Base-by-base conservation (phyloP, 2,113 vertebrate species). In the Gymnogyps californianus region DNA sequence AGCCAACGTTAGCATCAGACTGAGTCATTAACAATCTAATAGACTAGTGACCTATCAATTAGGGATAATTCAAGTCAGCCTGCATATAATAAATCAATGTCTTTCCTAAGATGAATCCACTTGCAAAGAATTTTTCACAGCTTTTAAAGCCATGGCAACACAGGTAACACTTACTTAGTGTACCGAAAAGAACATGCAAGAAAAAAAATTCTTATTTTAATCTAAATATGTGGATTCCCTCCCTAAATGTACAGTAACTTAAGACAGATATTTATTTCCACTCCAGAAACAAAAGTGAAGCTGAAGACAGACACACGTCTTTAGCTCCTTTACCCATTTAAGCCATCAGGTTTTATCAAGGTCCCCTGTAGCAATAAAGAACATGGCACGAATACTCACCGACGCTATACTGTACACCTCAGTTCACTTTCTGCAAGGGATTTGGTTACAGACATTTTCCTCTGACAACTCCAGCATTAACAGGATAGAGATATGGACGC, bases 361-460 rank as follows among this genome's bases (percentile, higher is more conserved):
- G 24, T 64, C 40, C 40, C 19, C 36, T 12, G 9, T 2, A 70
- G 61, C 61, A 62, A 51, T 18, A 13, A 26, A 80, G 31, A 75
- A 19, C 55, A 16, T 0, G 4, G 26, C 40, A 66, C 1, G 7
- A n/a, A 49, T 16, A 32, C 47, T 28, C 61, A 16, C n/a, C 2
- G 0, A 42, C 1, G 0, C 34, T 5, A 4, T 2, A 31, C 16
- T 15, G 46, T 6, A 80, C 13, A 34, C 34, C 40, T 6, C 20
- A n/a, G 34, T 20, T 75, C 40, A n/a, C 19, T 2, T 74, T 26
- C 54, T 32, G 29, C 61, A 75, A 38, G 75, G 1, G 1, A 22
- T n/a, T 10, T 46, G 20, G 10, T 31, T 74, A 59, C 42, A 42
- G 32, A 28, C 9, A 34, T 65, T 46, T 59, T 38, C 10, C 44